Evolutionary conservation across 2,888 invertebrate species (phyloP), one percentile per base, ranked within the genome.

Genomic region (Onchidella celtica): DNA sequence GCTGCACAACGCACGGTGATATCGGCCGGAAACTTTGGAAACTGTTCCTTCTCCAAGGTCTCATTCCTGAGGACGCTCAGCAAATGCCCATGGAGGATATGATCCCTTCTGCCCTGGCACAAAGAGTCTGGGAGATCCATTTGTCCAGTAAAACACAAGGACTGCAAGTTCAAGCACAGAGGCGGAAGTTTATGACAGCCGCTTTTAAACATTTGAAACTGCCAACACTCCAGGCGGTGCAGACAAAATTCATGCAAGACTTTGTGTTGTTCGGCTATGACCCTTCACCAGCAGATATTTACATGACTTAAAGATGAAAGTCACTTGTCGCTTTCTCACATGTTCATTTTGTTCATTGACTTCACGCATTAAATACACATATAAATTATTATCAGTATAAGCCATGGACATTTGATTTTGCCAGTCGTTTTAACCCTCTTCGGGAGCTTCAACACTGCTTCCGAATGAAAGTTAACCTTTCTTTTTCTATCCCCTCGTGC

Each of bases 21-120:
- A 21, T 87, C 32, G 72, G 83, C 3, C 65, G 79, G 36, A 74
- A 81, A n/a, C 78, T 88, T 55, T 88, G 88, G 88, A 84, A 47
- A 21, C 84, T 86, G 0, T 87, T 86, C 75, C 82, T 82, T 47
- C 69, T 86, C 6, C 87, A 88, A 63, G 87, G 87, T 4, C 87
- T 87, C 61, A 74, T 88, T 27, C 88, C 87, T 11, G 32, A 75
- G 11, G 65, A 75, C 2, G 83, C 76, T 1, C 47, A 79, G n/a
- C 47, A 47, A 17, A 6, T 17, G 9, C 6, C 6, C 9, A 11
- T 47, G 9, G 47, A 47, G 6, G 47, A 47, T 47, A 47, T 47
- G 6, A 17, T 47, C 47, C 47, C 6, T 6, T 11, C 6, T 17
- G 47, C 17, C 17, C 17, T 47, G 47, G 17, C 17, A 6, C 6